Percentiles rank a stretch among this genome's conserved stretches.
phyloP scores from a whole-genome alignment of 2,797 vertebrate genomes.

The Podargus strigoides region DNA sequence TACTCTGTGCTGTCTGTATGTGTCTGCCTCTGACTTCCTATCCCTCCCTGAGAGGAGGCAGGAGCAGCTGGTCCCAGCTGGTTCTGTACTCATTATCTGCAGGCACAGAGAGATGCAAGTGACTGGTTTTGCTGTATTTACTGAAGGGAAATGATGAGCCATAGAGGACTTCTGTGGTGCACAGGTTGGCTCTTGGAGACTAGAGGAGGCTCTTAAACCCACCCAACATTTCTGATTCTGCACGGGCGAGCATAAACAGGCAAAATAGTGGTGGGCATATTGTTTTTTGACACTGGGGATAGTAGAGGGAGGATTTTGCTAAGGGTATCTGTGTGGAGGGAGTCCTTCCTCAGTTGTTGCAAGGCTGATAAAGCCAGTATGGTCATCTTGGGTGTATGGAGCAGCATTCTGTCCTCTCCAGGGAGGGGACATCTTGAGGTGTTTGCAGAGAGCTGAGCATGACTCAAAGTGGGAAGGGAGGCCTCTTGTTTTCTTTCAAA shows the following conservation, averaged over 20 bases:
- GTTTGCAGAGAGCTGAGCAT: neutral
- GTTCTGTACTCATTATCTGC: neutral
- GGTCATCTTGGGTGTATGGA: neutral
- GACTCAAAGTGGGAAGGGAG: neutral
- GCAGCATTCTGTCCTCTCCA: neutral
- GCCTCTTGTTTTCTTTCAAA: neutral
- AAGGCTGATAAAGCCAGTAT: neutral
- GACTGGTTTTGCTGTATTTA: neutral
- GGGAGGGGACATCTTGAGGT: neutral
- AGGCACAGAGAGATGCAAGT: neutral
- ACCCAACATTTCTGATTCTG: neutral
- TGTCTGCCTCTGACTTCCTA: neutral
- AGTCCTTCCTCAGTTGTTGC: neutral
- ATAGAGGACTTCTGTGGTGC: neutral
- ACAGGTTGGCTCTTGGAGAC: neutral
- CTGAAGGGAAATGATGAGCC: neutral
- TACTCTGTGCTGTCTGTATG: neutral
- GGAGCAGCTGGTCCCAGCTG: constrained; percentile 25
- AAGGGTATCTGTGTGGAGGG: neutral
- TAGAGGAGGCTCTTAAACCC: neutral
- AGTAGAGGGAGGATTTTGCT: neutral
- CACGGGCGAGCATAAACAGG: neutral
- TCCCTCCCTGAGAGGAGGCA: neutral
- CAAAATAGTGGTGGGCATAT: neutral
- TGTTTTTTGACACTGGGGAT: neutral